A percentile compares a stretch with the other conserved stretches of the same genome.
Evolutionary conservation across 2,888 invertebrate species (phyloP).

Genomic region (Acleris cristana): DNA sequence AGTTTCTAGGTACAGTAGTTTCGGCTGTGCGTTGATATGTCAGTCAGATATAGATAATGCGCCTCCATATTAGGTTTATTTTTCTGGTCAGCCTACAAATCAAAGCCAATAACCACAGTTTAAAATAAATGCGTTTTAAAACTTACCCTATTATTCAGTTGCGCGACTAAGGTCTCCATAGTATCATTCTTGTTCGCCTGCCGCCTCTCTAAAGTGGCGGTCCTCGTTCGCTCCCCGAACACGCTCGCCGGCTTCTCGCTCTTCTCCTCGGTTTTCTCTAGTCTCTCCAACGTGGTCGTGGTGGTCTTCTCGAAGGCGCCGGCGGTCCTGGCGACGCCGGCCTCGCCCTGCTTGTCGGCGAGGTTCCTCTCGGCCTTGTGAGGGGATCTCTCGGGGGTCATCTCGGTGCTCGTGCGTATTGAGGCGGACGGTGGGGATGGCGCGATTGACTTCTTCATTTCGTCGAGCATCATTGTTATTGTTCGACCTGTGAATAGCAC

Average conservation of each 20-base stretch:
- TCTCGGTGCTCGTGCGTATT: slow-evolving; percentile 46
- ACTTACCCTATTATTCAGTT: slow-evolving; percentile 76
- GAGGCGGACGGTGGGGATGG: slow-evolving; percentile 57
- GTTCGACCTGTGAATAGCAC: slow-evolving; percentile 63
- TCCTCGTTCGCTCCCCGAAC: slow-evolving; percentile 43
- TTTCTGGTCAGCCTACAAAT: too few relatives aligned
- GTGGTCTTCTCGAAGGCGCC: slow-evolving; percentile 52
- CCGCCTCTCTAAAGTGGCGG: slow-evolving; percentile 62
- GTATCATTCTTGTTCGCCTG: slow-evolving; percentile 50
- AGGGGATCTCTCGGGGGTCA: slow-evolving; percentile 49
- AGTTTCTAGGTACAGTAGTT: too few relatives aligned
- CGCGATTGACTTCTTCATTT: slow-evolving; percentile 68
- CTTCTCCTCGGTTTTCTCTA: slow-evolving; percentile 55
- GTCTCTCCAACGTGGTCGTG: slow-evolving; percentile 55
- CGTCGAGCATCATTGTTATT: slow-evolving; percentile 70
- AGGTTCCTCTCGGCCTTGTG: slow-evolving; percentile 49
- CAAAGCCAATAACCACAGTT: too few relatives aligned
- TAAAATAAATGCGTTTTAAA: neutral
- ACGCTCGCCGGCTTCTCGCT: slow-evolving; percentile 43
- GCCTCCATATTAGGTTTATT: too few relatives aligned
- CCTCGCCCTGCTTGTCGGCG: slow-evolving; percentile 51
- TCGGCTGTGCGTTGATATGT: too few relatives aligned
- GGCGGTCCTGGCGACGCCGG: slow-evolving; percentile 44
- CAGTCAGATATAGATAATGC: too few relatives aligned
- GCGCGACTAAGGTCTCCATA: slow-evolving; percentile 69